These are phyloP conservation scores for Odocoileus hemionus DNA, from an alignment of 2,113 vertebrate genomes.

Conservation along the genomic window DNA sequence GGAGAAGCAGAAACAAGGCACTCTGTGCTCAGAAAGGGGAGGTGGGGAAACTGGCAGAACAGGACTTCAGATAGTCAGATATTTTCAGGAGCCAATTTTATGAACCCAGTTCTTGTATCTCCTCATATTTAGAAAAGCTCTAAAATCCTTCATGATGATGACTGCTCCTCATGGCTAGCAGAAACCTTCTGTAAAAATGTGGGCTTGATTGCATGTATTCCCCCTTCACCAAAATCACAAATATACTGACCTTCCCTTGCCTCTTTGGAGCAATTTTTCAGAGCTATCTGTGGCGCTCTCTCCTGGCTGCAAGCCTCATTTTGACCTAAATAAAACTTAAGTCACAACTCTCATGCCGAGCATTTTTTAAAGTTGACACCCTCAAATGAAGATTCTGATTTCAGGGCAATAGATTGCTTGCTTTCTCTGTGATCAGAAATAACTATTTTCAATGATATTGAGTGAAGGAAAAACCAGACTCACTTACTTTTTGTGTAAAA, in stretches of 20 bases:
- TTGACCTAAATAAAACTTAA: background rate
- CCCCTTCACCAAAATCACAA: background rate
- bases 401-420: background rate
- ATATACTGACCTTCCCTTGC: background rate
- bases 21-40: background rate
- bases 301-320: background rate
- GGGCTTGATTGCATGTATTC: background rate
- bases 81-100: background rate
- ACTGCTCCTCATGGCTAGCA: background rate
- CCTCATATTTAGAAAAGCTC: background rate
- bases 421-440: constrained; percentile 19
- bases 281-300: background rate
- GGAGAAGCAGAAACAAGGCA: background rate
- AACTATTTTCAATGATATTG: background rate
- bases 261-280: background rate
- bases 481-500: background rate
- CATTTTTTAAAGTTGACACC: background rate
- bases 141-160: background rate
- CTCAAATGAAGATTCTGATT: constrained; percentile 11
- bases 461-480: background rate
- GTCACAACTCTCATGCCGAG: background rate
- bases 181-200: background rate
- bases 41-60: background rate
- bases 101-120: background rate
- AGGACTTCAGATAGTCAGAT: background rate